Percentiles rank a stretch among this genome's conserved stretches.
These are phyloP conservation scores for Catocala sponsa DNA, from an alignment of 2,888 invertebrate species.

Conservation along the genomic window DNA sequence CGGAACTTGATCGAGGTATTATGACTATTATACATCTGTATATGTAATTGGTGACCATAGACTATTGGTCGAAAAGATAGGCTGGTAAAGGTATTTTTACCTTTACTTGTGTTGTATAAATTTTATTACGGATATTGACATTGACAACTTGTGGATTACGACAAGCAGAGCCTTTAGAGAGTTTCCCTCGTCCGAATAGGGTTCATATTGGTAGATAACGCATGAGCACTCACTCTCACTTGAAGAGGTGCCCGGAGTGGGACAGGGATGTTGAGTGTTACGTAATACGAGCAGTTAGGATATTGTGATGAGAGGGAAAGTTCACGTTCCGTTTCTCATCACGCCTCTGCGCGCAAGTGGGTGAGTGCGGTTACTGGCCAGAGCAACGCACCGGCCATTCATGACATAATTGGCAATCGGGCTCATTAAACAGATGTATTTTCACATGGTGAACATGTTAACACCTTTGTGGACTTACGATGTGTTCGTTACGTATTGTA, in stretches of 20 bases:
- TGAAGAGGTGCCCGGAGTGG: conserved; percentile 50
- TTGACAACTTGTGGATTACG: conserved; percentile 2
- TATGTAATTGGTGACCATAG: too few species aligned
- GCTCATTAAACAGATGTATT: conserved; percentile 79
- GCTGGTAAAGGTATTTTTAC: too few species aligned
- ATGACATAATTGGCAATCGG: conserved; percentile 83
- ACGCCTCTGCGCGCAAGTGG: conserved; percentile 83
- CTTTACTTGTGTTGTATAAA: neutral
- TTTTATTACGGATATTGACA: neutral
- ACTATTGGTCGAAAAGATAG: too few species aligned
- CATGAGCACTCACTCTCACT: conserved; percentile 46
- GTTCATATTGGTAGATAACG: conserved; percentile 35
- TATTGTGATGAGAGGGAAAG: conserved; percentile 85
- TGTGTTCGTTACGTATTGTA: conserved; percentile 29
- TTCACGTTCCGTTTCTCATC: conserved; percentile 81
- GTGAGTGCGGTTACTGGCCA: conserved; percentile 83
- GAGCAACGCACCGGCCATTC: conserved; percentile 84
- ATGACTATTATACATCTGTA: too few species aligned
- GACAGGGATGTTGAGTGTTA: conserved; percentile 63
- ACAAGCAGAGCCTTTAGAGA: neutral
- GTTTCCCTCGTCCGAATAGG: conserved; percentile 35
- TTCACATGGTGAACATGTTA: conserved; percentile 68
- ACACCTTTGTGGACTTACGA: conserved; percentile 55
- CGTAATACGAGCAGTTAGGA: conserved; percentile 74
- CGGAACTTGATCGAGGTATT: too few species aligned